These are phyloP conservation scores for Rana temporaria DNA, from an alignment of 2,113 vertebrate species.

Conservation along the genomic window DNA sequence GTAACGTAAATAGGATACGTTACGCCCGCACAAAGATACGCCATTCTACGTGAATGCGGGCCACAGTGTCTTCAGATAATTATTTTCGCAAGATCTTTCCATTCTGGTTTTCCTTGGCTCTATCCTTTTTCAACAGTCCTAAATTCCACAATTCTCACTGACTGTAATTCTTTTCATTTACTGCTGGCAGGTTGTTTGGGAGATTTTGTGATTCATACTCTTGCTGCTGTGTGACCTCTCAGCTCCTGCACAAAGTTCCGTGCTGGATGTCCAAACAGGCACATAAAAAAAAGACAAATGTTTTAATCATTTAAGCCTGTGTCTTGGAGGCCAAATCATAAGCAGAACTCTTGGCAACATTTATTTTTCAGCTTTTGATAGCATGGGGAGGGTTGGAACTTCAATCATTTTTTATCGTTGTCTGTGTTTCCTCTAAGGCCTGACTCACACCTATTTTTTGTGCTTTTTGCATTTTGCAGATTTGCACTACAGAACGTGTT, in stretches of 20 bases:
- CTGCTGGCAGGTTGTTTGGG: conserved; percentile 17
- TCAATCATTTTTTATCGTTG: no score
- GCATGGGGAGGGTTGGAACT: no score
- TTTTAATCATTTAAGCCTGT: not conserved
- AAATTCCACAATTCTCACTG: conserved; percentile 38
- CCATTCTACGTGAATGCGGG: no score
- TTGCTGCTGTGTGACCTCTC: conserved; percentile 3
- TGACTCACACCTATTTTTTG: no score
- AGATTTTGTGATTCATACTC: not conserved
- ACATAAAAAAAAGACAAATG: not conserved
- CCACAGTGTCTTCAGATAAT: no score
- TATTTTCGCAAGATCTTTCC: not conserved
- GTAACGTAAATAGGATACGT: no score
- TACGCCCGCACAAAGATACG: no score
- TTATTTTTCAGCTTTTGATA: no score
- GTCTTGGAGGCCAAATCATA: not conserved
- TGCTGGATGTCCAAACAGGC: not conserved
- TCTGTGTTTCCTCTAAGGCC: no score
- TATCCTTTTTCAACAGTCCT: not conserved
- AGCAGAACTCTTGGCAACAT: no score
- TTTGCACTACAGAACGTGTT: no score
- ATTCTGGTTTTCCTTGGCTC: not conserved
- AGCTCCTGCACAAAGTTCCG: not conserved
- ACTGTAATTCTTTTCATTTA: conserved; percentile 16
- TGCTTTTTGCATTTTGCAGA: no score